Conservation (phyloP, 23 tunicate genomes). For the Corella eumyota region DNA sequence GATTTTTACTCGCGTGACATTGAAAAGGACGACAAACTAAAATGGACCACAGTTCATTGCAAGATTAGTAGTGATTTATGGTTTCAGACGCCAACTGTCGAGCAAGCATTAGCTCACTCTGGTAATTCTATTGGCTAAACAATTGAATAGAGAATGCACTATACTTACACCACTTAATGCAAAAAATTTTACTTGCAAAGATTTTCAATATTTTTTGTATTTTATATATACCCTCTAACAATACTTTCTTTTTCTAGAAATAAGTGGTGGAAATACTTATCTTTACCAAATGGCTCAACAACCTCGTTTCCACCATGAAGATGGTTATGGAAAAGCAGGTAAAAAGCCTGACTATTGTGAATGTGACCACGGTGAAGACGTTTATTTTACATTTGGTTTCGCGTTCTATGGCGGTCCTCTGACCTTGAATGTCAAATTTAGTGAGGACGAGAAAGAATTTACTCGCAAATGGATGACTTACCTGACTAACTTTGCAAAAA, state of each 20-base stretch:
- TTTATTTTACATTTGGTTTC: constrained; percentile 1
- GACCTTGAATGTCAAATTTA: background rate
- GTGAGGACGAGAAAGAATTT: background rate
- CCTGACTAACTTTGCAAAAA: constrained; percentile 3
- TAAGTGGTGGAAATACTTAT: too few relatives aligned
- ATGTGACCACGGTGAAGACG: constrained; percentile 11
- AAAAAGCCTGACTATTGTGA: constrained; percentile 2
- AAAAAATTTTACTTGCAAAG: too few relatives aligned
- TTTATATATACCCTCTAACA: too few relatives aligned
- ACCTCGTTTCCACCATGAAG: background rate
- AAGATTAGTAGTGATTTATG: background rate
- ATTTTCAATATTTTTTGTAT: too few relatives aligned
- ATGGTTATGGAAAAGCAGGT: background rate
- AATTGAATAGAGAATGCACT: too few relatives aligned
- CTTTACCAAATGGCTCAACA: constrained; percentile 4
- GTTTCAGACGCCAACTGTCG: constrained; percentile 1
- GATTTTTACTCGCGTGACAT: too few relatives aligned
- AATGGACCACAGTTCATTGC: constrained; percentile 2
- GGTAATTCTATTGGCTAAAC: background rate
- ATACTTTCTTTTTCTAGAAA: too few relatives aligned
- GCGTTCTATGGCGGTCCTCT: background rate
- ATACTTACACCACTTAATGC: too few relatives aligned
- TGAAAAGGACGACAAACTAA: constrained; percentile 1
- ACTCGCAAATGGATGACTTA: constrained; percentile 4
- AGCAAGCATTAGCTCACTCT: constrained; percentile 5